phyloP scores from a whole-genome alignment of 2,113 vertebrate genomes.

The Gallinago jamesoni region DNA sequence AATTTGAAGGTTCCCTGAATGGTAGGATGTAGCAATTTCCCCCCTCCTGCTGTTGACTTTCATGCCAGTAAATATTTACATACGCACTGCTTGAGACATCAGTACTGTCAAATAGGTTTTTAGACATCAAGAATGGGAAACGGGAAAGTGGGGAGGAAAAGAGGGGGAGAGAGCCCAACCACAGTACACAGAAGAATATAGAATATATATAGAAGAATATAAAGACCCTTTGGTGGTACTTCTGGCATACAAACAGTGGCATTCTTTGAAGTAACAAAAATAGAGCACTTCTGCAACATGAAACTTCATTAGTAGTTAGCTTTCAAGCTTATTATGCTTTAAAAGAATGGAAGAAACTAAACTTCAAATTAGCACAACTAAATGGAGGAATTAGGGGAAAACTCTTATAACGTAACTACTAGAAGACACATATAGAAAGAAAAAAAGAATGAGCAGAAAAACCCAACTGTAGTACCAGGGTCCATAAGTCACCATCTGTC shows the following conservation, averaged over 20 bases:
- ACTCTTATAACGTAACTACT: neutral
- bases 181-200: neutral
- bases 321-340: neutral
- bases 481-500: neutral
- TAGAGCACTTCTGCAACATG: neutral
- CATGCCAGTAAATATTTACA: conserved; percentile 76
- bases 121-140: neutral
- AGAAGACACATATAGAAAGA: neutral
- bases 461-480: neutral
- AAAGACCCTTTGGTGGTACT: neutral
- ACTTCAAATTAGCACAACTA: neutral
- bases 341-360: neutral
- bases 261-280: neutral
- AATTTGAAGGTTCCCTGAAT: conserved; percentile 54
- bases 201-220: neutral
- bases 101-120: neutral
- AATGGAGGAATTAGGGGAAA: neutral
- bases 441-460: neutral
- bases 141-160: neutral
- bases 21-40: conserved; percentile 65
- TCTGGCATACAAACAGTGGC: neutral
- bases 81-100: conserved; percentile 38
- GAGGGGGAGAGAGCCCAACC: neutral
- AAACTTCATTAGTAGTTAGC: neutral
- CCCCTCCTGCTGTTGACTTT: conserved; percentile 32